Evolutionary conservation across 2,888 invertebrate genomes (phyloP).

Genomic region (Ctenicera cuprea): DNA sequence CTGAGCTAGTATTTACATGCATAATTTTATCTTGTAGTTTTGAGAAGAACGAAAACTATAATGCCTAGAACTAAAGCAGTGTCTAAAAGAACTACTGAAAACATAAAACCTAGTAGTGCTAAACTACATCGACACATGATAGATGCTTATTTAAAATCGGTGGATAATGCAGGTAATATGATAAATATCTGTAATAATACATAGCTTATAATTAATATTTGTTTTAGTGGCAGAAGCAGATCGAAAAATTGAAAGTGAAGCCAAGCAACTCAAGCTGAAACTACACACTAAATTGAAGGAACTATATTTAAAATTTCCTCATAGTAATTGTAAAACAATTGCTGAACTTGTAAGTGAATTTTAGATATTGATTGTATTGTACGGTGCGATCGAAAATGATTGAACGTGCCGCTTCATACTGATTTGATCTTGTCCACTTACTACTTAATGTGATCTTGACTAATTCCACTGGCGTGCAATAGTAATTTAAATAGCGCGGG

Average conservation of each 20-base stretch:
- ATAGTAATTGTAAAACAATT: conserved; percentile 50
- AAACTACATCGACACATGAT: conserved; percentile 19
- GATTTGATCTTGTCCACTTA: too few relatives aligned
- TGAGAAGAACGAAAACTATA: not conserved
- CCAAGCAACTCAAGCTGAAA: not conserved
- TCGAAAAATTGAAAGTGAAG: conserved; percentile 2
- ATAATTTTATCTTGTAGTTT: too few relatives aligned
- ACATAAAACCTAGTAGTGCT: conserved; percentile 16
- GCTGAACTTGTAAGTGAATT: conserved; percentile 55
- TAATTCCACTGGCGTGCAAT: too few relatives aligned
- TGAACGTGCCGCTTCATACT: too few relatives aligned
- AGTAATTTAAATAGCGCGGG: too few relatives aligned
- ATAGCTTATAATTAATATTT: not conserved
- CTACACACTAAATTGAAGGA: not conserved
- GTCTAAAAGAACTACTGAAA: not conserved
- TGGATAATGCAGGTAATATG: conserved; percentile 34
- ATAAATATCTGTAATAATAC: not conserved
- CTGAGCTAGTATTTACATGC: too few relatives aligned
- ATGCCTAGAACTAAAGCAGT: conserved; percentile 46
- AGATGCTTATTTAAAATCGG: conserved; percentile 25
- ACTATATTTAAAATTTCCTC: not conserved
- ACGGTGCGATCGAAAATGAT: too few relatives aligned
- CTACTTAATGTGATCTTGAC: too few relatives aligned
- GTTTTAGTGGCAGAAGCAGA: not conserved
- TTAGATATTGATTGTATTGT: too few relatives aligned